Conservation (phyloP, 2,113 vertebrate species). For the Progne subis region DNA sequence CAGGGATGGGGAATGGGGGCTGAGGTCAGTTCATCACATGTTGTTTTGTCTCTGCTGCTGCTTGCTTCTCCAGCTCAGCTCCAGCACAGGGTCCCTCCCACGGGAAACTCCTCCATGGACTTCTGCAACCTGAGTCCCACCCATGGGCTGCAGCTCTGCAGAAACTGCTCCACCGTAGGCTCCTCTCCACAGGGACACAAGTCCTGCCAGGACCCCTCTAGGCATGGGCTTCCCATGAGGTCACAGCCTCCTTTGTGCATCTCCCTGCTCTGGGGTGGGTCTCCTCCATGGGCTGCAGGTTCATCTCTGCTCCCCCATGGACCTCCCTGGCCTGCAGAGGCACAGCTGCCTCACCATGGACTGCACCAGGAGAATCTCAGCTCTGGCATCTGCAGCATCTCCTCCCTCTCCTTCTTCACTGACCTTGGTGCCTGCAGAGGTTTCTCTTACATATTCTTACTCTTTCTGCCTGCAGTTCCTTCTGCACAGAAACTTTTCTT, state of each 20-base stretch:
- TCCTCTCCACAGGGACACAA: not conserved
- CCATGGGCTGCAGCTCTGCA: not conserved
- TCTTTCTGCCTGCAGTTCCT: not conserved
- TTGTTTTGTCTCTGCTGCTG: not conserved
- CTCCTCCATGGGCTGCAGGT: not conserved
- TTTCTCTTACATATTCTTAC: not conserved
- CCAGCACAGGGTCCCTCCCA: not conserved
- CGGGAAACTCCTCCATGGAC: not conserved
- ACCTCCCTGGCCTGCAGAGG: not conserved
- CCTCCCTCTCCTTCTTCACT: not conserved
- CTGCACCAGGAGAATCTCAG: not conserved
- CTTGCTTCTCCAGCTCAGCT: not conserved
- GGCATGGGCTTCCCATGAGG: not conserved
- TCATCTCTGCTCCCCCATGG: not conserved
- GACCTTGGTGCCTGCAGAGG: not conserved
- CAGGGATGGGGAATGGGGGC: not conserved
- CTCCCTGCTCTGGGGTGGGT: not conserved
- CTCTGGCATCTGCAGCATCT: not conserved
- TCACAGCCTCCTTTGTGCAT: not conserved
- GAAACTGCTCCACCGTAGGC: not conserved
- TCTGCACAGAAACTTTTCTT: not conserved
- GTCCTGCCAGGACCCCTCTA: not conserved
- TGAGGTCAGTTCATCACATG: rapidly evolving
- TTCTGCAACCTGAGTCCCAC: not conserved
- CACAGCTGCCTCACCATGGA: not conserved